Base-by-base conservation (phyloP, 2,113 vertebrate genomes). In the Corythornis vintsioides region DNA sequence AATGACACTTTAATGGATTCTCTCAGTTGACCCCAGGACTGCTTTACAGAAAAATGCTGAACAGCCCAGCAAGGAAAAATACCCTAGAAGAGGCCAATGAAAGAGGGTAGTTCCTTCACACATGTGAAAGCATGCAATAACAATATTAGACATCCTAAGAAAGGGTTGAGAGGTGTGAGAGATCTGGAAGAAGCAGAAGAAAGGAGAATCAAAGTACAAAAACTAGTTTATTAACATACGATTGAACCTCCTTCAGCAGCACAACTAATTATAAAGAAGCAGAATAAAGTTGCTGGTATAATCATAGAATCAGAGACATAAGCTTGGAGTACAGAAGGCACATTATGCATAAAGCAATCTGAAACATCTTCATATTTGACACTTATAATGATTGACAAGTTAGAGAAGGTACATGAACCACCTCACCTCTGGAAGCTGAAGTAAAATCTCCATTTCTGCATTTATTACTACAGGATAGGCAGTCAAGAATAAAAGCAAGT, bases 21-120 rank as follows among this genome's bases (percentile, higher is more conserved):
- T 77, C 8, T n/a, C n/a, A 40, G 9, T 48, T 24, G 18, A 69
- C 17, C 25, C 13, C 0, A 0, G 47, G 21, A 40, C 25, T 63
- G 25, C 29, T 77, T 79, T 42, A 47, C 5, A 9, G 26, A 45
- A 50, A 12, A n/a, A 7, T 50, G 14, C 31, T 74, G 19, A 69
- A 48, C 4, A 84, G 18, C 15, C 9, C 55, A 89, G 7, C 5
- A 33, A 35, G 13, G 45, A 52, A 86, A 55, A 50, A 19, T 10
- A 79, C 19, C n/a, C 7, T 17, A 29, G n/a, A 13, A 73, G 17
- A 83, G 84, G 8, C 24, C n/a, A 47, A n/a, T 0, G 1, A 15
- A 70, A 43, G 6, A 60, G 19, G 4, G 70, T 15, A 76, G 47
- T 55, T 89, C 38, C 64, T 66, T 88, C 25, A 56, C 6, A 56